These are phyloP conservation scores for Agrotis exclamationis DNA, from an alignment of 2,888 invertebrate species.

Conservation along the genomic window DNA sequence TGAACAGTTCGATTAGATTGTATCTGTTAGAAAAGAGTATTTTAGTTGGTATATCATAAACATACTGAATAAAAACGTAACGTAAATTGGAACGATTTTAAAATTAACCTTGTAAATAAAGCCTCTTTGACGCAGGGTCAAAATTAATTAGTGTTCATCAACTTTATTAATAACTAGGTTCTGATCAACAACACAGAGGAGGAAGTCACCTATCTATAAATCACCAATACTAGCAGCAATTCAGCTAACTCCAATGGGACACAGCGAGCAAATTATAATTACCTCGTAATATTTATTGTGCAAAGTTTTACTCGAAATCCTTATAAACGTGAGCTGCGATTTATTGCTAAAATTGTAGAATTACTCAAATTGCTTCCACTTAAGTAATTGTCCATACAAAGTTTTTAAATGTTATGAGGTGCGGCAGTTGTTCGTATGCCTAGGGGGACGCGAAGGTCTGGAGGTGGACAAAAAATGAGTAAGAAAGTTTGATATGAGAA, in stretches of 20 bases:
- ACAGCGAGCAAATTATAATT: constrained; percentile 32
- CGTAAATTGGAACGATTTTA: too few species aligned
- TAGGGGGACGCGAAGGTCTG: constrained; percentile 10
- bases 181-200: not conserved
- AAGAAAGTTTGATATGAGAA: not conserved
- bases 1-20: too few species aligned
- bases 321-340: constrained; percentile 58
- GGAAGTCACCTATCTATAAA: too few species aligned
- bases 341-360: constrained; percentile 62
- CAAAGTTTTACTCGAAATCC: constrained; percentile 59
- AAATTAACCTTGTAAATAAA: too few species aligned
- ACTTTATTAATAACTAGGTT: too few species aligned
- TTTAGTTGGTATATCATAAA: too few species aligned
- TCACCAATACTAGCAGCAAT: not conserved
- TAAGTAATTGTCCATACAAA: constrained; percentile 57
- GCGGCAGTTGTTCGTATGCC: constrained; percentile 42
- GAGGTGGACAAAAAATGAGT: constrained; percentile 10
- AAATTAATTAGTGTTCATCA: too few species aligned
- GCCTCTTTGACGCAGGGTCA: too few species aligned
- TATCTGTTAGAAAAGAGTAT: too few species aligned
- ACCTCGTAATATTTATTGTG: constrained; percentile 65
- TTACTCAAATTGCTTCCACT: constrained; percentile 60
- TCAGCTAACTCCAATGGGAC: constrained; percentile 10
- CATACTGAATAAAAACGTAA: too few species aligned
- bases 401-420: constrained; percentile 50